These are phyloP conservation scores for Hippocampus guttulatus DNA, from an alignment of 2,113 vertebrate genomes.

Conservation along the genomic window DNA sequence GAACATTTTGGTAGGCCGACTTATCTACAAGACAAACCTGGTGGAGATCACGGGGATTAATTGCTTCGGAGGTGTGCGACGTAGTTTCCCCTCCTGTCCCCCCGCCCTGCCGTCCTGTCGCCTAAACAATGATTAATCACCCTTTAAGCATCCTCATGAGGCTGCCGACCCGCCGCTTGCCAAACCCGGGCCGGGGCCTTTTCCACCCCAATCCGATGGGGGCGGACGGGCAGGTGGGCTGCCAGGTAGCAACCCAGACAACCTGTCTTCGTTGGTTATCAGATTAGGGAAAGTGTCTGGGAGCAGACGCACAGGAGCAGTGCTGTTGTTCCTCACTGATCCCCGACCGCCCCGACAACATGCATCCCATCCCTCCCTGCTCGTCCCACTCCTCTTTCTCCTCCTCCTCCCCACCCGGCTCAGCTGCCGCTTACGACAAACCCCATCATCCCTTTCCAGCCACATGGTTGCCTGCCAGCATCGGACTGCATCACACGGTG, in stretches of 20 bases:
- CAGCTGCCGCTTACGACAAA: slow-evolving; percentile 58
- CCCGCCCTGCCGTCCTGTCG: slow-evolving; percentile 76
- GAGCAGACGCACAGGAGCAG: slow-evolving; percentile 75
- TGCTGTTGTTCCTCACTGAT: slow-evolving; percentile 60
- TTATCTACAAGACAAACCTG: slow-evolving; percentile 99
- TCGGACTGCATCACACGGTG: slow-evolving; percentile 32
- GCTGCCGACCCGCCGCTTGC: slow-evolving; percentile 84
- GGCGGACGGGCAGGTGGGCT: slow-evolving; percentile 87
- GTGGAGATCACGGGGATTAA: slow-evolving; percentile 99
- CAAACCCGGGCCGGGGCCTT: slow-evolving; percentile 84
- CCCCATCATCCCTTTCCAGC: slow-evolving; percentile 36
- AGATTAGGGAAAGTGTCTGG: slow-evolving; percentile 93
- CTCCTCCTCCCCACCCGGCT: slow-evolving; percentile 39
- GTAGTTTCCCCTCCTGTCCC: slow-evolving; percentile 96
- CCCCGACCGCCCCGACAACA: slow-evolving; percentile 32
- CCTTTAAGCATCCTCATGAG: slow-evolving; percentile 99
- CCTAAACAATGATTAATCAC: slow-evolving; percentile 99
- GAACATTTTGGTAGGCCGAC: slow-evolving; percentile 97
- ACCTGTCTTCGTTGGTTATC: slow-evolving; percentile 98
- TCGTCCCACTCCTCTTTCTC: slow-evolving; percentile 32
- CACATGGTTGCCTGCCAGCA: slow-evolving; percentile 46
- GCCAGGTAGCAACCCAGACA: slow-evolving; percentile 87
- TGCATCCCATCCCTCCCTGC: background rate
- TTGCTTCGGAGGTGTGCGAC: slow-evolving; percentile 99
- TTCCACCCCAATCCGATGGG: slow-evolving; percentile 95